phyloP scores from a whole-genome alignment of 2,888 invertebrate genomes.

The Cephus pulcher region DNA sequence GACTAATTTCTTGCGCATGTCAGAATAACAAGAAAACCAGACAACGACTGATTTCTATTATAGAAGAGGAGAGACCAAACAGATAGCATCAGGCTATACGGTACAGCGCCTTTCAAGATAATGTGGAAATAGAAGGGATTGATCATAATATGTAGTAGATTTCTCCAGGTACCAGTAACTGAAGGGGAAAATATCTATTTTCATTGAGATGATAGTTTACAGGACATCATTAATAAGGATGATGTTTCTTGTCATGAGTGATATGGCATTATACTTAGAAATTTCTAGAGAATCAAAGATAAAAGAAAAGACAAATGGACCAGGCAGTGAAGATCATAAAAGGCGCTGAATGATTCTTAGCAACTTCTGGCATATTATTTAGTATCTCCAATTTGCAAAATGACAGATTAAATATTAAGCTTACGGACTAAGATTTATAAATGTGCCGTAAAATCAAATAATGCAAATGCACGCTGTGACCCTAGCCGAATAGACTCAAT shows the following conservation, averaged over 20 bases:
- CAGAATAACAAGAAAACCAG: constrained; percentile 89
- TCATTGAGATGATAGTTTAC: not conserved
- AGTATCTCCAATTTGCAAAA: not conserved
- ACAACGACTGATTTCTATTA: constrained; percentile 79
- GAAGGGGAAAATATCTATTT: not conserved
- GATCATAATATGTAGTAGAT: not conserved
- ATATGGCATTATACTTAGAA: not conserved
- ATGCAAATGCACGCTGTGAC: not conserved
- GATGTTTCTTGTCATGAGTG: not conserved
- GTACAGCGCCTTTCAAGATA: not conserved
- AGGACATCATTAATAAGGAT: not conserved
- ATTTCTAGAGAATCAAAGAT: not conserved
- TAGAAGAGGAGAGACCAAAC: constrained; percentile 71
- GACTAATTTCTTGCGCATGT: constrained; percentile 87
- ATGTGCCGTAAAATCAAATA: not conserved
- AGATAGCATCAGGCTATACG: constrained; percentile 46
- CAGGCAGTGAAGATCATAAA: not conserved
- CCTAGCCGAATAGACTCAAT: not conserved
- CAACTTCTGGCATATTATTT: not conserved
- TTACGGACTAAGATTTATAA: not conserved
- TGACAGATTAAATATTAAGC: not conserved
- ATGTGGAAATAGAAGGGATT: not conserved
- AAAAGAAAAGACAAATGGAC: not conserved
- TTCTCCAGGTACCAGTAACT: not conserved
- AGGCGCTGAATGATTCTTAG: not conserved